Percentiles rank a stretch among this genome's conserved stretches.
These are phyloP conservation scores for Machimus rusticus DNA, from an alignment of 2,888 invertebrate genomes.

Conservation along the genomic window DNA sequence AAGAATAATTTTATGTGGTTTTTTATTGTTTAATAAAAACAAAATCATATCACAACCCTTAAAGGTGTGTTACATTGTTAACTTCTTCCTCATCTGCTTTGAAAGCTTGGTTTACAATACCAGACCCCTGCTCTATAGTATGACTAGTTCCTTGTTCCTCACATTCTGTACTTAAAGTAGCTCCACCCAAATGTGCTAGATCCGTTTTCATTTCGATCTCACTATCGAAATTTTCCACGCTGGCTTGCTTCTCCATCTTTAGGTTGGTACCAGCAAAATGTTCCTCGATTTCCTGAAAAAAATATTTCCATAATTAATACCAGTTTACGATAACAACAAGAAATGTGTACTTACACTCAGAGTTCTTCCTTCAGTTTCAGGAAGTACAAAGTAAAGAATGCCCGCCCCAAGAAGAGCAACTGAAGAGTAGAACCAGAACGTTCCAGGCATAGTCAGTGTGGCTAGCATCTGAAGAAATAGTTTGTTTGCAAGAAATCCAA, in stretches of 20 bases:
- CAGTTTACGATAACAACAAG: background rate
- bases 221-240: background rate
- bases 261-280: background rate
- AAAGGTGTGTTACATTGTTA: background rate
- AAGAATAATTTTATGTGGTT: background rate
- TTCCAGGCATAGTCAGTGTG: constrained; percentile 72
- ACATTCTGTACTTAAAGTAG: background rate
- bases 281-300: constrained; percentile 2
- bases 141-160: background rate
- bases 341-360: background rate
- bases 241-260: background rate
- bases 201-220: background rate
- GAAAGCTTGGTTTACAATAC: background rate
- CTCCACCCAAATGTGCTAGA: background rate
- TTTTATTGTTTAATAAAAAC: background rate
- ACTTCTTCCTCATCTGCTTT: background rate
- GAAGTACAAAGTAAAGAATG: constrained; percentile 73
- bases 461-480: constrained; percentile 73
- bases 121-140: background rate
- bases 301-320: background rate
- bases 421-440: constrained; percentile 74
- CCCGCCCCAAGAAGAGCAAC: constrained; percentile 71
- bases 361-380: constrained; percentile 84
- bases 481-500: constrained; percentile 79
- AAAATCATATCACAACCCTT: background rate